Evolutionary conservation across 2,888 invertebrate genomes (phyloP), one percentile per base, ranked within the genome.

Genomic region (Agrotis ipsilon): DNA sequence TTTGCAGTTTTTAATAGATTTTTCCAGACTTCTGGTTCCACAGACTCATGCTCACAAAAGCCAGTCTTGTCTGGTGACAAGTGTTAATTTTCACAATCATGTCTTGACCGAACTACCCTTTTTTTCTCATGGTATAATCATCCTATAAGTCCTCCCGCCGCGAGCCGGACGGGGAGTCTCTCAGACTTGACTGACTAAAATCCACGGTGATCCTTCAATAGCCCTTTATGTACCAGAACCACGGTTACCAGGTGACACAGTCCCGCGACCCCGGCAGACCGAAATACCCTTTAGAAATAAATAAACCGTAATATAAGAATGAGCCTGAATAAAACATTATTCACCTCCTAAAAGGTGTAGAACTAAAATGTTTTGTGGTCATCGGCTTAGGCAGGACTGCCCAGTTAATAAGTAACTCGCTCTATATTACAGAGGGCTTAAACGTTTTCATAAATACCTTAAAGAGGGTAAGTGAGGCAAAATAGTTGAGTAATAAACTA

Each of bases 251-350:
- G n/a, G n/a, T n/a, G n/a, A n/a, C n/a, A n/a, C n/a, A n/a, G n/a
- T n/a, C n/a, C n/a, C n/a, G n/a, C n/a, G n/a, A n/a, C n/a, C n/a
- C n/a, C n/a, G n/a, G n/a, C n/a, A n/a, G n/a, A 48, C 27, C 21
- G 27, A 55, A 46, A 24, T 13, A 52, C 21, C 54, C 55, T 70
- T 57, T 27, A 62, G 3, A 60, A 61, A 59, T 70, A 65, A 48
- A 75, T 49, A 57, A 21, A 57, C 18, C 9, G 27, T 27, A 19
- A 48, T 60, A 19, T 51, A 21, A 24, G 21, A 57, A 64, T 24
- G n/a, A 18, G n/a, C 39, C 21, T 77, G 78, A 81, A 77, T 80
- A 72, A 81, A 67, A 77, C 78, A 81, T 69, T 76, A 62, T 27
- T 54, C 54, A 21, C 48, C 27, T 9, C 57, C 66, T 13, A 24